Percentiles rank a stretch among this genome's conserved stretches.
These are phyloP conservation scores for Xestia ashworthii DNA, from an alignment of 2,888 invertebrate species.

Conservation along the genomic window DNA sequence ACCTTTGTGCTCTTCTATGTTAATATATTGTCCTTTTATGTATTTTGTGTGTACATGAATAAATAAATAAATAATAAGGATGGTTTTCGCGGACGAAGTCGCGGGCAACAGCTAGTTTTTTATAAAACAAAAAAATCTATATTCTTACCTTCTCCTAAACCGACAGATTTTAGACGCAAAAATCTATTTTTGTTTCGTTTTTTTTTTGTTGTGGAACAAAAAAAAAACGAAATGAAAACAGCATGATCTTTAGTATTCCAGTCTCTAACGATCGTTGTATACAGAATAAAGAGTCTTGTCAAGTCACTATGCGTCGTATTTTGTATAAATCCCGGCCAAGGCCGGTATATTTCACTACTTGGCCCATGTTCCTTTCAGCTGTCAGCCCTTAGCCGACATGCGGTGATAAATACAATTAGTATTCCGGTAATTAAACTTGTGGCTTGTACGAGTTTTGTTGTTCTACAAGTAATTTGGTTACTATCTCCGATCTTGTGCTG, in stretches of 20 bases:
- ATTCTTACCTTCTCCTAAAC: not conserved
- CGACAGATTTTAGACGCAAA: not conserved
- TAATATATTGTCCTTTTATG: too few relatives aligned
- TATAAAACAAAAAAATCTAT: not conserved
- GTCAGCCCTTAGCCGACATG: conserved; percentile 20
- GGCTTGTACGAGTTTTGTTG: conserved; percentile 16
- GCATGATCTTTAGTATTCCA: conserved; percentile 21
- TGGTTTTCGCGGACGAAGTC: too few relatives aligned
- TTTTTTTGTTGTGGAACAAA: too few relatives aligned
- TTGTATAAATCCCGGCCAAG: conserved; percentile 48
- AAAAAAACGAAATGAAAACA: not conserved
- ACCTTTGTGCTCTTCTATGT: too few relatives aligned
- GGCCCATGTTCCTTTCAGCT: conserved; percentile 11
- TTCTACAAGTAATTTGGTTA: conserved; percentile 11
- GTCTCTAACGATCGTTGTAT: not conserved
- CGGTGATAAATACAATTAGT: conserved; percentile 46
- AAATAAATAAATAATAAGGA: too few relatives aligned
- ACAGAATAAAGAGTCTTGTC: conserved; percentile 35
- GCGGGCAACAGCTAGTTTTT: too few relatives aligned
- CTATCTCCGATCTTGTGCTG: conserved; percentile 9
- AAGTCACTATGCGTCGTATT: conserved; percentile 38
- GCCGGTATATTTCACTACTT: conserved; percentile 45
- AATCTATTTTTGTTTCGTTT: too few relatives aligned
- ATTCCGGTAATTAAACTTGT: conserved; percentile 43
- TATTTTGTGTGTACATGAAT: too few relatives aligned